A percentile compares a stretch with the other conserved stretches of the same genome.
phyloP scores from a whole-genome alignment of 2,113 vertebrate species.

The Eulemur rufifrons region DNA sequence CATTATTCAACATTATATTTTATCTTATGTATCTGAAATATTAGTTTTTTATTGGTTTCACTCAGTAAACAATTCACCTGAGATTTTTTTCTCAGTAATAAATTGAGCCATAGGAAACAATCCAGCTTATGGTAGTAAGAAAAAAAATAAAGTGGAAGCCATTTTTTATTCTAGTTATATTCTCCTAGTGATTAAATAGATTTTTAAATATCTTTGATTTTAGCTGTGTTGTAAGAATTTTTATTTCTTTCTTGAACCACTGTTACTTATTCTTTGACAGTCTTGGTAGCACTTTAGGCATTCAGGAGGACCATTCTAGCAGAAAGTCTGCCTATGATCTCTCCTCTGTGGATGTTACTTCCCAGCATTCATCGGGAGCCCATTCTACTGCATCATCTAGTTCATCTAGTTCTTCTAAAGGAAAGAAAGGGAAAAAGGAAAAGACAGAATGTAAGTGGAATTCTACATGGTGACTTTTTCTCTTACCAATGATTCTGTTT shows the following conservation, averaged over 20 bases:
- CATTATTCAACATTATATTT: neutral
- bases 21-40: neutral
- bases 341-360: conserved; percentile 76
- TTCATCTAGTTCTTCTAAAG: conserved; percentile 87
- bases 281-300: conserved; percentile 81
- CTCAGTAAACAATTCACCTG: neutral
- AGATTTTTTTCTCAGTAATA: conserved; percentile 37
- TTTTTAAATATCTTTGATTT: neutral
- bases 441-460: conserved; percentile 82
- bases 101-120: conserved; percentile 25
- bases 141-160: neutral
- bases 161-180: conserved; percentile 27
- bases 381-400: conserved; percentile 87
- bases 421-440: conserved; percentile 86
- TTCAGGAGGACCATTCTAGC: conserved; percentile 86
- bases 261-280: conserved; percentile 66
- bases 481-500: conserved; percentile 40
- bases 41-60: conserved; percentile 15
- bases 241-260: neutral
- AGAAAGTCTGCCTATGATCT: conserved; percentile 83
- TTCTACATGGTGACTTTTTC: neutral
- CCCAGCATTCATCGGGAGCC: conserved; percentile 85
- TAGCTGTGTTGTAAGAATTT: neutral
- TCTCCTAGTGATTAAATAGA: neutral
- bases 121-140: neutral